These are phyloP conservation scores for Bradypodion ventrale DNA, from an alignment of 2,797 vertebrate genomes.

Conservation along the genomic window DNA sequence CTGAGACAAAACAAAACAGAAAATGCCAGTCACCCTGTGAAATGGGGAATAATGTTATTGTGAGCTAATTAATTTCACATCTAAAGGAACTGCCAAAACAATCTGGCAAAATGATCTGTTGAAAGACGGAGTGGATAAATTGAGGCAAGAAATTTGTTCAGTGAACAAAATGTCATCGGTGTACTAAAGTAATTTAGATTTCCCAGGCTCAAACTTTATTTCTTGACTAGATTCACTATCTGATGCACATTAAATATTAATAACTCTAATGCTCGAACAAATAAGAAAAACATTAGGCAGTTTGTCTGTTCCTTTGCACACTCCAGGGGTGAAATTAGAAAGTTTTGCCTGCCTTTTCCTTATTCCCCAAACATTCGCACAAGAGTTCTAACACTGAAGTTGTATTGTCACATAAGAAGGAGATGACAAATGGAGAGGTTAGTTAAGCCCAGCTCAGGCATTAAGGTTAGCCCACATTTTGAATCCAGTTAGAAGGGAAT, in stretches of 20 bases:
- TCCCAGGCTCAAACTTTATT: slow-evolving; percentile 39
- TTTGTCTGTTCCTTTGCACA: neutral
- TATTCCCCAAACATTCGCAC: too few species aligned
- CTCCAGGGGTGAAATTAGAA: slow-evolving; percentile 45
- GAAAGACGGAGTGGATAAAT: slow-evolving; percentile 36
- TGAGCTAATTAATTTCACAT: slow-evolving; percentile 54
- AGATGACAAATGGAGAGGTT: neutral
- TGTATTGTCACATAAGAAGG: neutral
- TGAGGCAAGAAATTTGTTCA: neutral
- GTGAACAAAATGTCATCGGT: slow-evolving; percentile 16
- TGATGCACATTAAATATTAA: slow-evolving; percentile 19
- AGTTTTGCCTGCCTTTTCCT: slow-evolving; percentile 25
- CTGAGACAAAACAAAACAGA: slow-evolving; percentile 50
- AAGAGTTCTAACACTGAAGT: neutral
- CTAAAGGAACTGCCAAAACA: slow-evolving; percentile 25
- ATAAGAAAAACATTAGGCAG: slow-evolving; percentile 35
- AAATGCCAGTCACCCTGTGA: slow-evolving; percentile 35
- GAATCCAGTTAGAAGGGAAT: too few species aligned
- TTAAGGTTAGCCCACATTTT: too few species aligned
- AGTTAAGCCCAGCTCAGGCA: too few species aligned
- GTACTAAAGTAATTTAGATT: slow-evolving; percentile 44
- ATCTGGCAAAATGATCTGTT: slow-evolving; percentile 35
- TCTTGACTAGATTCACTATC: neutral
- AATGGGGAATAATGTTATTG: slow-evolving; percentile 43
- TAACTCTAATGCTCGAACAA: slow-evolving; percentile 50